Conservation (phyloP, 1,140 invertebrate species). For the Lordiphosa clarofinis region DNA sequence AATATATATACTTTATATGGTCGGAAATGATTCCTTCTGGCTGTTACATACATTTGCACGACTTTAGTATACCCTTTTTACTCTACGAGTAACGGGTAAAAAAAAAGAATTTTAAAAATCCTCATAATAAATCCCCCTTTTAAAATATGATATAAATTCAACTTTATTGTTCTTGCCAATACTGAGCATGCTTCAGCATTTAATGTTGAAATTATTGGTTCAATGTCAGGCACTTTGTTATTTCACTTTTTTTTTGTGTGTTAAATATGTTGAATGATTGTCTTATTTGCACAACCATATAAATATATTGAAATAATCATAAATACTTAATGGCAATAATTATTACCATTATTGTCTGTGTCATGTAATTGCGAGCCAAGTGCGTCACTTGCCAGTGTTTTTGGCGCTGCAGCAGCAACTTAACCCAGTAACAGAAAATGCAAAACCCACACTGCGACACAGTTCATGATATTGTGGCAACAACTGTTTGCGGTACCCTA, state of each 20-base stretch:
- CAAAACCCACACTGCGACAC: slow-evolving; percentile 33
- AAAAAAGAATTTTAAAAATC: too few relatives aligned
- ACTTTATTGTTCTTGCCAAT: too few relatives aligned
- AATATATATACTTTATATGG: too few relatives aligned
- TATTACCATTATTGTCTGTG: slow-evolving; percentile 32
- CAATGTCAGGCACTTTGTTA: slow-evolving; percentile 19
- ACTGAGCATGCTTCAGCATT: too few relatives aligned
- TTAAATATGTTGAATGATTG: slow-evolving; percentile 23
- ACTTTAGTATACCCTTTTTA: too few relatives aligned
- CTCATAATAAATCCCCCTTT: too few relatives aligned
- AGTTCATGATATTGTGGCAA: slow-evolving; percentile 25
- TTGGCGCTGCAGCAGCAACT: slow-evolving; percentile 39
- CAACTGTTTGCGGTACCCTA: slow-evolving; percentile 16
- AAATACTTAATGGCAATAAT: slow-evolving; percentile 48
- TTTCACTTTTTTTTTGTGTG: neutral
- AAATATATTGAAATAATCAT: slow-evolving; percentile 31
- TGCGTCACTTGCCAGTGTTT: slow-evolving; percentile 22
- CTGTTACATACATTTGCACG: too few relatives aligned
- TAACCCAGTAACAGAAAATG: slow-evolving; percentile 58
- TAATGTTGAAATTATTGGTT: slow-evolving; percentile 18
- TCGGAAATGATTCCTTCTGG: too few relatives aligned
- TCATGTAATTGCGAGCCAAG: slow-evolving; percentile 56
- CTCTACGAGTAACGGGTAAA: too few relatives aligned
- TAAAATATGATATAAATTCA: neutral
- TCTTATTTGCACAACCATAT: slow-evolving; percentile 46